These are phyloP conservation scores for Odontothrips loti DNA, from an alignment of 2,888 invertebrate species.

Conservation along the genomic window DNA sequence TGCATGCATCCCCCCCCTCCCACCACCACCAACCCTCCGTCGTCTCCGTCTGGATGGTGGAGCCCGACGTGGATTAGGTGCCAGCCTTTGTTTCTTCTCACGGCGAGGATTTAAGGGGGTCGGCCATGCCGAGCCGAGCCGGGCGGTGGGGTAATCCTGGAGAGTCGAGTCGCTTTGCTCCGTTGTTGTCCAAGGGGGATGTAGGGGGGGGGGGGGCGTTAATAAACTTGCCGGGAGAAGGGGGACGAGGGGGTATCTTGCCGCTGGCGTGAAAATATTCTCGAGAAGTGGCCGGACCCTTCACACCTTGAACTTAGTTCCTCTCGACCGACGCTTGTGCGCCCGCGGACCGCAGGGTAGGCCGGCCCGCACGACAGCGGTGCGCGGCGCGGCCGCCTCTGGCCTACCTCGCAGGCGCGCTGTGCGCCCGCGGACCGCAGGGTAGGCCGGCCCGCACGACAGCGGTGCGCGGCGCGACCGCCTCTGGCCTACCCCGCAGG, in stretches of 20 bases:
- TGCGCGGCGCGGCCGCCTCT: no score
- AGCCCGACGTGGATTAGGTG: neutral
- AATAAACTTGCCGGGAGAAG: neutral
- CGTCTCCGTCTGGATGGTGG: neutral
- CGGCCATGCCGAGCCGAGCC: neutral
- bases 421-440: neutral
- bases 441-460: neutral
- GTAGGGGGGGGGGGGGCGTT: neutral
- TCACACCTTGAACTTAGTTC: no score
- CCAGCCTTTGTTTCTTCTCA: slow-evolving; percentile 6
- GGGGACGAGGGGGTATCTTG: neutral
- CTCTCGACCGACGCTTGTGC: no score
- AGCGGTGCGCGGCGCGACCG: neutral
- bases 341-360: no score
- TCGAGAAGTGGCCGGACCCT: no score
- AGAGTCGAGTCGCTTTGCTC: neutral
- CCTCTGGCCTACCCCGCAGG: neutral
- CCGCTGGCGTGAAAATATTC: neutral
- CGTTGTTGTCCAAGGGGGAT: neutral
- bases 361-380: no score
- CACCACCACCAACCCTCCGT: neutral
- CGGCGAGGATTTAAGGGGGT: neutral
- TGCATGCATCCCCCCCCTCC: neutral
- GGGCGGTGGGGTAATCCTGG: neutral
- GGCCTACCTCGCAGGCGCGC: neutral